Evolutionary conservation across 2,888 invertebrate genomes (phyloP), one percentile per base, ranked within the genome.

Genomic region (Scaptomyza tumidula): DNA sequence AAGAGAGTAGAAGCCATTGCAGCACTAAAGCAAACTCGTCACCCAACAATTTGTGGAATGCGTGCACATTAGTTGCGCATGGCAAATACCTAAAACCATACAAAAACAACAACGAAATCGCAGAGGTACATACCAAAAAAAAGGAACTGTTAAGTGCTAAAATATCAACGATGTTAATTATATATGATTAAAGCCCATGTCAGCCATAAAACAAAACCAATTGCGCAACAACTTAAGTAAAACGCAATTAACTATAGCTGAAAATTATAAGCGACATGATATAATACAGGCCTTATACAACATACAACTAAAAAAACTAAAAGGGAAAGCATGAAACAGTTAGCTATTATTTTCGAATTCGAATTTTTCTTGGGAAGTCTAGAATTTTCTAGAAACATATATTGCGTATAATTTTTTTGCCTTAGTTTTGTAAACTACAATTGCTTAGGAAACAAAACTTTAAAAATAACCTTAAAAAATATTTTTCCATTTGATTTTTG

Each of bases 121-220:
- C n/a, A 13, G 9, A 49, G 48, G 29, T 4, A 31, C 1, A 14
- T 2, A 33, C 7, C 24, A 13, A 10, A 39, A 59, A 39, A 57
- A 60, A 62, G 45, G 44, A 54, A 52, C 57, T 53, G 19, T 37
- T 37, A 69, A 57, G 75, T 80, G 78, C 63, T 64, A 80, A 77
- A 71, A 62, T 65, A 69, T 71, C 41, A 78, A 71, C 71, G 29
- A 66, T 61, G 74, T 41, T 71, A 83, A 80, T 74, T 77, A 58
- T 60, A 55, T 6, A 65, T 53, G 60, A 49, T 65, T 75, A 52
- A 61, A 52, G 33, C 49, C 33, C 61, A 55, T 71, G 48, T 65
- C 54, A 57, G 16, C 24, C 58, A 64, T 35, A 27, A 67, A 54
- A 48, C 37, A 64, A 63, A 45, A 29, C 29, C 33, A 63, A 62